These are phyloP conservation scores for Hydrolagus affinis DNA, from an alignment of 2,113 vertebrate genomes.

Conservation along the genomic window DNA sequence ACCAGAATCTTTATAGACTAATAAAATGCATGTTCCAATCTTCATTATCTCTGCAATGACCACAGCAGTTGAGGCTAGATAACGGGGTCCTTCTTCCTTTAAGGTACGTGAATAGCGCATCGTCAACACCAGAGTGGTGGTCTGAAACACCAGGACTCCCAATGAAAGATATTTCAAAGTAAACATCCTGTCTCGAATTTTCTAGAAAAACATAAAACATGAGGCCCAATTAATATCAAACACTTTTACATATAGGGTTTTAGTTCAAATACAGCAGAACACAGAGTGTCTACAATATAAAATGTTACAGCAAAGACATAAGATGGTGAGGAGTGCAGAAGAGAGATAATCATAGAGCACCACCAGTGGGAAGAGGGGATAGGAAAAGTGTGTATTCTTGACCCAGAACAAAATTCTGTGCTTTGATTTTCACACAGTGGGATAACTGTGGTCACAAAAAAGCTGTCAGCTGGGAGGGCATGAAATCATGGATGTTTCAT, in stretches of 20 bases:
- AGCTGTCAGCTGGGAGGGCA: too few species aligned
- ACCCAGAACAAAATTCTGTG: too few species aligned
- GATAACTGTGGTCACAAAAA: too few species aligned
- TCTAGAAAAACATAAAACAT: slow-evolving; percentile 47
- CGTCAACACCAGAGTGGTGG: slow-evolving; percentile 88
- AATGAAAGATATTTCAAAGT: slow-evolving; percentile 90
- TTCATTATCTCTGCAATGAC: slow-evolving; percentile 89
- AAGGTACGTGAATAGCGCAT: slow-evolving; percentile 95
- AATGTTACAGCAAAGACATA: neutral
- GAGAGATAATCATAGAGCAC: neutral
- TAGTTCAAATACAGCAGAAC: neutral
- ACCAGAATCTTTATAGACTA: slow-evolving; percentile 94
- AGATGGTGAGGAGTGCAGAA: neutral
- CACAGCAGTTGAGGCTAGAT: slow-evolving; percentile 92
- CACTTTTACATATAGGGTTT: neutral
- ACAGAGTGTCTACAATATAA: neutral
- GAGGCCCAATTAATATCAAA: neutral
- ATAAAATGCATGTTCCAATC: slow-evolving; percentile 76
- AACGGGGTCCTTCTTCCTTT: slow-evolving; percentile 86
- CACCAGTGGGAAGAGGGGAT: neutral
- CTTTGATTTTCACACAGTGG: too few species aligned
- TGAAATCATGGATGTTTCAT: too few species aligned
- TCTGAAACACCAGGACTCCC: slow-evolving; percentile 93
- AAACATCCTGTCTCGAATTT: slow-evolving; percentile 46
- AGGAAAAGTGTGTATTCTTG: too few species aligned